A percentile compares a stretch with the other conserved stretches of the same genome.
Evolutionary conservation across 2,113 vertebrate species (phyloP).

Genomic region (Rhinolophus sinicus): DNA sequence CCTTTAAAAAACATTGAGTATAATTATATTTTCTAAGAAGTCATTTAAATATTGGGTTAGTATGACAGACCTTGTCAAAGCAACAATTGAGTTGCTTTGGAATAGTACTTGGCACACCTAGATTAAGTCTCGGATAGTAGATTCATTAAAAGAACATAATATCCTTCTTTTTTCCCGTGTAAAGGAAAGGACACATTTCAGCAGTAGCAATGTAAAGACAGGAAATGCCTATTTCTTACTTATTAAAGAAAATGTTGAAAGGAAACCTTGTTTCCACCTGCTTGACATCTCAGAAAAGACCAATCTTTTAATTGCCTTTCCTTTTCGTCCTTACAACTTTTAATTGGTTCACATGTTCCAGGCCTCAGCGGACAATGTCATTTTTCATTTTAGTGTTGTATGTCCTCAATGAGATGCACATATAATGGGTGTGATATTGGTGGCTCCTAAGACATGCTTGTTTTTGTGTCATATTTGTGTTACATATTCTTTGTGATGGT

Average conservation of each 20-base stretch:
- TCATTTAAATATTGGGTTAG: conserved; percentile 57
- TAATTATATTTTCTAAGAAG: conserved; percentile 57
- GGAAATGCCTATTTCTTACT: background rate
- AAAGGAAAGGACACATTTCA: conserved; percentile 56
- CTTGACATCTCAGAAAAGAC: conserved; percentile 51
- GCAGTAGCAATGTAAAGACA: background rate
- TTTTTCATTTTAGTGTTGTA: background rate
- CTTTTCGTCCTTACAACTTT: conserved; percentile 45
- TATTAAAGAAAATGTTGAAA: conserved; percentile 42
- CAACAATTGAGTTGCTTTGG: conserved; percentile 16
- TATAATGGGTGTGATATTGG: background rate
- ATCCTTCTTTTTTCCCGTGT: background rate
- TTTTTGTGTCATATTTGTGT: background rate
- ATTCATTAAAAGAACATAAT: conserved; percentile 47
- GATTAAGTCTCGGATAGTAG: background rate
- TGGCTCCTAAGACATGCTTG: background rate
- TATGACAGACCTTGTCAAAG: conserved; percentile 56
- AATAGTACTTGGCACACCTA: conserved; percentile 38
- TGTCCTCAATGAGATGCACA: background rate
- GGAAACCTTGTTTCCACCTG: background rate
- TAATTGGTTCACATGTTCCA: conserved; percentile 19
- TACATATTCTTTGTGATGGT: background rate
- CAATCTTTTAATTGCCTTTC: conserved; percentile 43
- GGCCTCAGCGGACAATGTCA: conserved; percentile 11
- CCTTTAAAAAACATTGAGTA: conserved; percentile 44